Base-by-base conservation (phyloP, 2,888 invertebrate genomes). In the Perizoma affinitatum region DNA sequence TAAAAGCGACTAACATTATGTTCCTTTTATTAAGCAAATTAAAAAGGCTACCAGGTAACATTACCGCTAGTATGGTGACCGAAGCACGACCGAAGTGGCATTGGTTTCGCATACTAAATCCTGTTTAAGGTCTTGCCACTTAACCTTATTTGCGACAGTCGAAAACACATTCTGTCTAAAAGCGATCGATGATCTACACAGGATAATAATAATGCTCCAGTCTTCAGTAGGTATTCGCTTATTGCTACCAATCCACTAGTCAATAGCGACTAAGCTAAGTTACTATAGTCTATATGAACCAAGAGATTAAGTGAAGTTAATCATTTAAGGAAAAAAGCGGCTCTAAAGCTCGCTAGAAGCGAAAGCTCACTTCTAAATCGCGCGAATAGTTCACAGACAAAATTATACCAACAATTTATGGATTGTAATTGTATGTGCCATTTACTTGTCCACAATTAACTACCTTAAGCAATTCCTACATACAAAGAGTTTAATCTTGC, bases 401-500 rank as follows among this genome's bases (percentile, higher is more conserved):
- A 51, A 10, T 9, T 35, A 10, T 41, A 47, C 38, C 45, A 36
- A 5, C 38, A 34, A 22, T 40, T 59, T 43, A 48, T 36, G 55
- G 8, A 51, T 43, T 57, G 33, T 38, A 22, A 54, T 42, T 52
- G 42, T 45, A 58, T 53, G 47, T 47, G 58, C 59, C 46, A 61
- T 70, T 70, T 64, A 63, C 67, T 67, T 70, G 71, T 69, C 65
- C 66, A 57, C 62, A 50, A 70, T 64, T 67, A 68, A 72, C 66
- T 58, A 67, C 67, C 54, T 72, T 69, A 71, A 70, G 73, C 70
- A 75, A 76, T 84, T 86, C 82, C 78, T 78, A 75, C 73, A 74
- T 75, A 80, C 76, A 74, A 77, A 83, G 79, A 75, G 78, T 82
- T 82, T 81, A 82, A 76, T 86, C 80, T 83, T 77, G 80, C 86